These are phyloP conservation scores for Helarctos malayanus DNA, from an alignment of 2,797 vertebrate genomes.

Conservation along the genomic window DNA sequence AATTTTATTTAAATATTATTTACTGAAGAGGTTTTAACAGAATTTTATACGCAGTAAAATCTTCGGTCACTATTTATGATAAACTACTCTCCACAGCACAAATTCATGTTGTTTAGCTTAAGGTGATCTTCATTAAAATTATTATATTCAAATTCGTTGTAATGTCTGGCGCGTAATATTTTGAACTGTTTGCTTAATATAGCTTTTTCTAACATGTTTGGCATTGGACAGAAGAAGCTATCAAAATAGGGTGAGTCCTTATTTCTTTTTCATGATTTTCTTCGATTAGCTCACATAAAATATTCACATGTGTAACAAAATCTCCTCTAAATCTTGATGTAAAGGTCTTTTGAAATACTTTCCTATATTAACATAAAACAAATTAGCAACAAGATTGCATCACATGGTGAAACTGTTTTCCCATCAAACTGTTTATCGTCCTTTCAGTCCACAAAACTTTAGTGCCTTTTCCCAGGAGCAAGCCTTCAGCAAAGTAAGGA, in stretches of 20 bases:
- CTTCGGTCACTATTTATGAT: background rate
- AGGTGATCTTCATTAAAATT: background rate
- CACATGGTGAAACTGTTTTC: slow-evolving; percentile 64
- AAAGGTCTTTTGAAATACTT: slow-evolving; percentile 55
- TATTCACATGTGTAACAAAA: background rate
- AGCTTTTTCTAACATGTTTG: background rate
- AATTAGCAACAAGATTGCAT: slow-evolving; percentile 69
- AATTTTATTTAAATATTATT: background rate
- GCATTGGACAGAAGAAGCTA: background rate
- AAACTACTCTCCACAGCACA: background rate
- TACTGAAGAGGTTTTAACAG: background rate
- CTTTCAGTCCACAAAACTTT: slow-evolving; percentile 87
- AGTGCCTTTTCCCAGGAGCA: slow-evolving; percentile 86
- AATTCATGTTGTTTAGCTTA: background rate
- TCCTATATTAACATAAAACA: slow-evolving; percentile 48
- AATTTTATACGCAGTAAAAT: background rate
- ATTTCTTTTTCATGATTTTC: background rate
- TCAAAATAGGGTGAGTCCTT: background rate
- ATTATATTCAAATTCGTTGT: background rate
- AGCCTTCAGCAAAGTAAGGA: slow-evolving; percentile 86
- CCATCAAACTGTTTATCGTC: slow-evolving; percentile 83
- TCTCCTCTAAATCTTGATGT: background rate
- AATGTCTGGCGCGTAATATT: background rate
- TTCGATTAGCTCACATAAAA: background rate
- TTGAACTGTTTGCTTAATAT: background rate